Base-by-base conservation (phyloP, 2,888 invertebrate genomes). In the Parapristionchus giblindavisi region DNA sequence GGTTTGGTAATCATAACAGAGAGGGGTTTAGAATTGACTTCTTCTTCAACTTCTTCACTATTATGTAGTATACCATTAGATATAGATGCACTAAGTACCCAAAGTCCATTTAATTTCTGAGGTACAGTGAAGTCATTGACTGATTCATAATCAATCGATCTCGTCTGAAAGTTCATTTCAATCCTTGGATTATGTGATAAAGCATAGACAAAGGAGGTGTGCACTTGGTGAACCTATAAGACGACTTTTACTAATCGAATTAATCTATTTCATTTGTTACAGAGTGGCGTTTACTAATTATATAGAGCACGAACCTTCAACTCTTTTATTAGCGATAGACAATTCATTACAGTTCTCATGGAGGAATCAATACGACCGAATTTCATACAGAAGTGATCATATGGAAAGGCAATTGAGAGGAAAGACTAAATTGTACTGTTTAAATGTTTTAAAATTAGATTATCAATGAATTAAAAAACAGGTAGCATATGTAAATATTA, bases 1-100 rank as follows among this genome's bases (percentile, higher is more conserved):
- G 43, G 27, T 32, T 65, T 65, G n/a, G 43, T 29, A 21, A 65
- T 40, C 63, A 65, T 65, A 40, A 43, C 63, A 29, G 63, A 65
- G 21, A 29, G 36, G 43, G 27, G n/a, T n/a, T n/a, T n/a, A n/a
- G n/a, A n/a, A n/a, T n/a, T n/a, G n/a, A n/a, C n/a, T n/a, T n/a
- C n/a, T n/a, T n/a, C n/a, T n/a, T n/a, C n/a, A n/a, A n/a, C n/a
- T n/a, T n/a, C n/a, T n/a, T n/a, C n/a, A n/a, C n/a, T n/a, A n/a
- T n/a, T n/a, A n/a, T n/a, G n/a, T 14, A 61, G 38, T 14, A 40
- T 27, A n/a, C 38, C 24, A 1, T 24, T 40, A 1, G 38, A 8
- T 14, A 27, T 24, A 5, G 48, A 32, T 17, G 63, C 43, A 5
- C 27, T 40, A 1, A 43, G 63, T 5, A 43, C 63, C 1, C 43